Percentiles rank a stretch among this genome's conserved stretches.
Evolutionary conservation across 2,797 vertebrate species (phyloP).

Genomic region (Stomatorhinus walkeri): DNA sequence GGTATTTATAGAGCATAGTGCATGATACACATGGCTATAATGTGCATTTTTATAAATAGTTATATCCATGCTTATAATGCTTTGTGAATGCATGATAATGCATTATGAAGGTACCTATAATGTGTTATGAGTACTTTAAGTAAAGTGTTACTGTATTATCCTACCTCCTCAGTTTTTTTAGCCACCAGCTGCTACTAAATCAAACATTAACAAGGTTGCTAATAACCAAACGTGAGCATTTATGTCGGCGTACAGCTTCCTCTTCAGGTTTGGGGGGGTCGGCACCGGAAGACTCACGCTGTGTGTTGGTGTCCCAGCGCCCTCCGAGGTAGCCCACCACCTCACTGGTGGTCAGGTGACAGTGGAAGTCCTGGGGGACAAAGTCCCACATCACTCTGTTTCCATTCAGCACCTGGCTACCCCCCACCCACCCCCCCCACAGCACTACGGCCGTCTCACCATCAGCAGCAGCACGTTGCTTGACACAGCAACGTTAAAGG

Average conservation of each 20-base stretch:
- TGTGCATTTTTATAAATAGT: background rate
- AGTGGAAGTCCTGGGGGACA: conserved; percentile 81
- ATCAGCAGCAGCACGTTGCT: conserved; percentile 89
- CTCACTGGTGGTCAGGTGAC: conserved; percentile 88
- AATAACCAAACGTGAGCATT: background rate
- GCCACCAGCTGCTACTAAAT: background rate
- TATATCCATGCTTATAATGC: background rate
- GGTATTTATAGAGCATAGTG: background rate
- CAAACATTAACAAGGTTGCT: background rate
- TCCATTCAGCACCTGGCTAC: background rate
- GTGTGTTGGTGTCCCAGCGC: conserved; percentile 89
- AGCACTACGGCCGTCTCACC: conserved; percentile 56
- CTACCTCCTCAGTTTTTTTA: background rate
- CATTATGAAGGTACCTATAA: background rate
- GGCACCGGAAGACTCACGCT: conserved; percentile 59
- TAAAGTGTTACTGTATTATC: background rate
- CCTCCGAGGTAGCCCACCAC: conserved; percentile 92
- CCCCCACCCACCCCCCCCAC: background rate
- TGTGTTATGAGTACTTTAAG: background rate
- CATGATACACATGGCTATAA: background rate
- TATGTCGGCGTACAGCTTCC: background rate
- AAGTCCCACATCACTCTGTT: background rate
- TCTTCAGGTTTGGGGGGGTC: background rate
- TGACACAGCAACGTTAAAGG: conserved; percentile 90
- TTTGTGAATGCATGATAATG: background rate